These are phyloP conservation scores for Lucinisca nassula DNA, from an alignment of 2,888 invertebrate species.

Conservation along the genomic window DNA sequence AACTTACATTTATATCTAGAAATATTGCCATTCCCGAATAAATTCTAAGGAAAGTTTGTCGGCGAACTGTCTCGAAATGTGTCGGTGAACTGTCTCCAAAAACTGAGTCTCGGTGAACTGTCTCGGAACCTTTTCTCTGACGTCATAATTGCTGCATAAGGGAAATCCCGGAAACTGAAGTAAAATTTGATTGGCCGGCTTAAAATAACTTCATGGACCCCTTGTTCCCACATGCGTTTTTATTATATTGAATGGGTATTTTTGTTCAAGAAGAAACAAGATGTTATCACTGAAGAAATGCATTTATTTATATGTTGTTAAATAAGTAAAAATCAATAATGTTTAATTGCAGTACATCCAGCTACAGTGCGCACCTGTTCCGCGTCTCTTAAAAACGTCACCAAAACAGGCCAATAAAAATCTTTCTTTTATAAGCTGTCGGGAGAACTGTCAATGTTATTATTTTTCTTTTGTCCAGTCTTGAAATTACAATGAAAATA, in stretches of 20 bases:
- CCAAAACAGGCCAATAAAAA: conserved; percentile 63
- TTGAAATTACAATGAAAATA: conserved; percentile 67
- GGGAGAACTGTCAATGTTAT: conserved; percentile 77
- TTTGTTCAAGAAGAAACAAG: not conserved
- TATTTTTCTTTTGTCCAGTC: conserved; percentile 79
- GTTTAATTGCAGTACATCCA: not conserved
- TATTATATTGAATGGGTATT: not conserved
- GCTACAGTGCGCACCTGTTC: not conserved
- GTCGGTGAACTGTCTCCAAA: too few species aligned
- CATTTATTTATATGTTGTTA: not conserved
- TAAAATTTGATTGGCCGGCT: not conserved
- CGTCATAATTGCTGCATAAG: not conserved
- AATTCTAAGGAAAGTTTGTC: too few species aligned
- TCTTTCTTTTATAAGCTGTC: conserved; percentile 40
- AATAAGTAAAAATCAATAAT: not conserved
- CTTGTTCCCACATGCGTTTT: not conserved
- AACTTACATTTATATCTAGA: too few species aligned
- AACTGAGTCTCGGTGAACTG: too few species aligned
- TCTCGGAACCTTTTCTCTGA: too few species aligned
- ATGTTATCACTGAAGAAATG: not conserved
- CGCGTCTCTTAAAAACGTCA: not conserved
- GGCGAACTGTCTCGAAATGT: too few species aligned
- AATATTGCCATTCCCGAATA: too few species aligned
- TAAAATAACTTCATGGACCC: not conserved
- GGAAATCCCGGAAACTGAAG: not conserved